phyloP scores from a whole-genome alignment of 2,888 invertebrate genomes.

The Spodoptera littoralis region DNA sequence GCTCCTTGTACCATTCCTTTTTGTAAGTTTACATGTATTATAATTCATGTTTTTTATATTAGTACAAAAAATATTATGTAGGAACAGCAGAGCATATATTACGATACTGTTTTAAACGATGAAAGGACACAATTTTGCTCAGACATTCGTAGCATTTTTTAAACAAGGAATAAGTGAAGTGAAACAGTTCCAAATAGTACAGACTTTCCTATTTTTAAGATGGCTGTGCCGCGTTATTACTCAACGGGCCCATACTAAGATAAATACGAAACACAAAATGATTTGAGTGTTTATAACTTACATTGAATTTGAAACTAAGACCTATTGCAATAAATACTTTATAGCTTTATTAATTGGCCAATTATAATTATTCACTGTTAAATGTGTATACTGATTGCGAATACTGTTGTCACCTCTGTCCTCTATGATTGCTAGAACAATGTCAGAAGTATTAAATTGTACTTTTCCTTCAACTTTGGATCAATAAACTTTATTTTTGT shows the following conservation, averaged over 20 bases:
- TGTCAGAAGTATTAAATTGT: slow-evolving; percentile 27
- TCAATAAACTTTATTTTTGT: slow-evolving; percentile 19
- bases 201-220: too few relatives aligned
- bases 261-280: slow-evolving; percentile 1
- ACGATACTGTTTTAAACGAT: too few relatives aligned
- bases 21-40: too few relatives aligned
- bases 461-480: slow-evolving; percentile 16
- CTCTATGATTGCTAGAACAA: slow-evolving; percentile 13
- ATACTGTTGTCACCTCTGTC: background rate
- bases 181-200: too few relatives aligned
- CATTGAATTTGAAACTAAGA: slow-evolving; percentile 14
- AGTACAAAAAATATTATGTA: too few relatives aligned
- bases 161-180: too few relatives aligned
- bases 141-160: too few relatives aligned
- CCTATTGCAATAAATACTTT: slow-evolving; percentile 8
- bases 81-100: too few relatives aligned
- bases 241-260: background rate
- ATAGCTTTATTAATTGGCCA: slow-evolving; percentile 18
- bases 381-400: slow-evolving; percentile 29
- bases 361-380: slow-evolving; percentile 18
- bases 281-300: slow-evolving; percentile 6
- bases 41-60: too few relatives aligned
- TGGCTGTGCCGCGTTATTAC: too few relatives aligned
- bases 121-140: too few relatives aligned
- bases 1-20: slow-evolving; percentile 6